Conservation (phyloP, 2,113 vertebrate genomes). For the Bos javanicus region DNA sequence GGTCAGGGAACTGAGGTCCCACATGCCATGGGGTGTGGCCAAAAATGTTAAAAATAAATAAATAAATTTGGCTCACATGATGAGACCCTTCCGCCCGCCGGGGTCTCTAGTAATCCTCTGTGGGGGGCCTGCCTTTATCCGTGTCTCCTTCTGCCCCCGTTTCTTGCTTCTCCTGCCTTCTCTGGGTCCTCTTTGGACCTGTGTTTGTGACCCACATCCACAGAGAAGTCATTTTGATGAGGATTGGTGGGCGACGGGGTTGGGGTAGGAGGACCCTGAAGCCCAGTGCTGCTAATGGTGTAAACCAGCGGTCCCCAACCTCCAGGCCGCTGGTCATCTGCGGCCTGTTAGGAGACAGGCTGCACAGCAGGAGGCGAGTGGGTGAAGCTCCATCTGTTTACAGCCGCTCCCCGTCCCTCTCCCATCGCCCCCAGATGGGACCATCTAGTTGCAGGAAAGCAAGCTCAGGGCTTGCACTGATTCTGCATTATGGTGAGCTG, state of each 20-base stretch:
- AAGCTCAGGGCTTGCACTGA: background rate
- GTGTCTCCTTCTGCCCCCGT: background rate
- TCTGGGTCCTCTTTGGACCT: background rate
- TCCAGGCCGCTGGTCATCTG: background rate
- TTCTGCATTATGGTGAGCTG: background rate
- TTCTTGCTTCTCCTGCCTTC: background rate
- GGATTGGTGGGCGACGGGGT: background rate
- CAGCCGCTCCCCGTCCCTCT: background rate
- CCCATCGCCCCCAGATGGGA: background rate
- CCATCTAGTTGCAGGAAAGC: background rate
- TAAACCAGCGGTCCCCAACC: fast-evolving
- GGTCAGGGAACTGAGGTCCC: background rate
- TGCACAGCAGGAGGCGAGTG: background rate
- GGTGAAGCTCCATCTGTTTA: background rate
- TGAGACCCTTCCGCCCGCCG: background rate
- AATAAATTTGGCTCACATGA: background rate
- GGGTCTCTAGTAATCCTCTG: background rate
- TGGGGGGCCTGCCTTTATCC: background rate
- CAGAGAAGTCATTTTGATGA: background rate
- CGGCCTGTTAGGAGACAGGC: background rate
- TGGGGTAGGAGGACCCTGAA: no score
- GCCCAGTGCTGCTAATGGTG: background rate
- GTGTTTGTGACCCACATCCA: background rate
- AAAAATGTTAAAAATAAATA: background rate
- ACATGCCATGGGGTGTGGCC: background rate